Evolutionary conservation across 2,113 vertebrate genomes (phyloP).

Genomic region (Psittacula cyanocephala): DNA sequence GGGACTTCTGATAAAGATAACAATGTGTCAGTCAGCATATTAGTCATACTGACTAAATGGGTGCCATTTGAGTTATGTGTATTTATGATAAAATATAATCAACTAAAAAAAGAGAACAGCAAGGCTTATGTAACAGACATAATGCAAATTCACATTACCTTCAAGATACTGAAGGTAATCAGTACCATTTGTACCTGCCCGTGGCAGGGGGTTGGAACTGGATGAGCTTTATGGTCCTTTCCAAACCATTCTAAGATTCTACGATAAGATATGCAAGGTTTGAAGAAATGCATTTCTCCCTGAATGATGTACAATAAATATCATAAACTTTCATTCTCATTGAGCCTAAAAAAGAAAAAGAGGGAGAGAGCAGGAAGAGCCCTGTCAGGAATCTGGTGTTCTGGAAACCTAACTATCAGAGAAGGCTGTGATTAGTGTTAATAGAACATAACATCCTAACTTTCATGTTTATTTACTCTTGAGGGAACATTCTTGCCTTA

Average conservation of each 20-base stretch:
- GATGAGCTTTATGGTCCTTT: background rate
- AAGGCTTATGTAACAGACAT: background rate
- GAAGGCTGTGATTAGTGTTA: background rate
- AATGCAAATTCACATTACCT: background rate
- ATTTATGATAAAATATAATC: background rate
- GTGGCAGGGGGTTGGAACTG: background rate
- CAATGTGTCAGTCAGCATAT: background rate
- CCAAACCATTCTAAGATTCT: too few species aligned
- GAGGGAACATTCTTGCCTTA: slow-evolving; percentile 53
- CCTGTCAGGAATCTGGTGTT: background rate
- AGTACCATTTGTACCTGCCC: background rate
- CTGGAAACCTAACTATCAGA: background rate
- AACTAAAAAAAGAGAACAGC: background rate
- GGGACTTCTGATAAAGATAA: background rate
- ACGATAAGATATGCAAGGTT: background rate
- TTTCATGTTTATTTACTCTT: slow-evolving; percentile 53
- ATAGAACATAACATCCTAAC: slow-evolving; percentile 51
- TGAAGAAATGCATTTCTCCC: background rate
- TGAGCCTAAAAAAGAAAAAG: background rate
- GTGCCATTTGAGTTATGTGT: background rate
- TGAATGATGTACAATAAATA: background rate
- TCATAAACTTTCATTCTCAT: background rate
- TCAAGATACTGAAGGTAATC: background rate
- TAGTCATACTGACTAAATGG: background rate
- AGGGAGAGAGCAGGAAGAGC: background rate